These are phyloP conservation scores for Heliothis subflexa DNA, from an alignment of 1,140 invertebrate species.

Conservation along the genomic window DNA sequence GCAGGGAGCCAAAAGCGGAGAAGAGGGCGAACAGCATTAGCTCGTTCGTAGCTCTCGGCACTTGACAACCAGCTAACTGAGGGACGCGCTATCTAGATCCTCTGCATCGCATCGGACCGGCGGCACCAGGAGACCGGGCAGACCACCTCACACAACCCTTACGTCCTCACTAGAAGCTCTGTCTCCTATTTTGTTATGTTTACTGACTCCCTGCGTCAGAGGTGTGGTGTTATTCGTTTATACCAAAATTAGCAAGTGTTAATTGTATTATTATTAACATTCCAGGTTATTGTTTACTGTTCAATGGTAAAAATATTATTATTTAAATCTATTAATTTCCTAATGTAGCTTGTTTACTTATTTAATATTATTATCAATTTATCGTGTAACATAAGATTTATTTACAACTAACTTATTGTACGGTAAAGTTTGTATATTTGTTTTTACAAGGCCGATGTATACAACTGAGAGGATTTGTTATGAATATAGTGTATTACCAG, in stretches of 20 bases:
- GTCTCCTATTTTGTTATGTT: constrained; percentile 68
- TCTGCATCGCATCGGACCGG: constrained; percentile 68
- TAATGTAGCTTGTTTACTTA: constrained; percentile 76
- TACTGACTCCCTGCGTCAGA: constrained; percentile 54
- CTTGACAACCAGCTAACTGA: constrained; percentile 86
- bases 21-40: constrained; percentile 87
- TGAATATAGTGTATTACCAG: constrained; percentile 80
- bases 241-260: constrained; percentile 83
- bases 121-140: constrained; percentile 64
- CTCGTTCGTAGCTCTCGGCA: constrained; percentile 86
- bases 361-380: constrained; percentile 78
- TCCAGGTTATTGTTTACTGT: constrained; percentile 83
- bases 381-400: constrained; percentile 84
- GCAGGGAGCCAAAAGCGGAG: constrained; percentile 87
- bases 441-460: constrained; percentile 81
- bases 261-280: constrained; percentile 83
- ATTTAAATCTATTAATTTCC: constrained; percentile 74
- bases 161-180: constrained; percentile 57
- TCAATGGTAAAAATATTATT: constrained; percentile 72
- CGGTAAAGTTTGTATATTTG: constrained; percentile 73
- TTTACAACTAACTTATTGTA: constrained; percentile 84
- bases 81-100: constrained; percentile 81
- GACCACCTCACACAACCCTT: constrained; percentile 8
- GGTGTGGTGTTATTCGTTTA: constrained; percentile 79
- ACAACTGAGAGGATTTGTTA: constrained; percentile 81